Conservation (phyloP, 37 sponge, comb jelly and placozoan genomes). For the Chondrosia reniformis region DNA sequence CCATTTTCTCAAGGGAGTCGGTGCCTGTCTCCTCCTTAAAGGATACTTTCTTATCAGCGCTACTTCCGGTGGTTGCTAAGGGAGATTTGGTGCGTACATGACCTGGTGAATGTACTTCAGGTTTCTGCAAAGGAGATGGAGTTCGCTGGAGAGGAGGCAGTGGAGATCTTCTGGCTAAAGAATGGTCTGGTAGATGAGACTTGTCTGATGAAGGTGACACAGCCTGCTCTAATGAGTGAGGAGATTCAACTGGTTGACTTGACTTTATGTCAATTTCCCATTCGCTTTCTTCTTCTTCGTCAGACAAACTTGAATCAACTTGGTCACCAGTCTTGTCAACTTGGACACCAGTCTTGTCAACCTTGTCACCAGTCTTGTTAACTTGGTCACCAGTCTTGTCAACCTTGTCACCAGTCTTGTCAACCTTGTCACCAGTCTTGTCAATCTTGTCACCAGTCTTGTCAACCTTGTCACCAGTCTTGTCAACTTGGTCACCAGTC, state of each 20-base stretch:
- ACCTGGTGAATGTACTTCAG: too few species aligned
- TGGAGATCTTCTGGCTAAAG: not conserved
- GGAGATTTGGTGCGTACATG: not conserved
- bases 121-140: not conserved
- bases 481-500: too few species aligned
- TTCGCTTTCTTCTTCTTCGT: slow-evolving; percentile 15
- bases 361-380: too few species aligned
- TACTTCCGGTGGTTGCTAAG: not conserved
- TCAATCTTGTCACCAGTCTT: too few species aligned
- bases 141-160: slow-evolving; percentile 16
- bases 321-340: too few species aligned
- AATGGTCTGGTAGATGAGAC: not conserved
- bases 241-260: not conserved
- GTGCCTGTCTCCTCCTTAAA: not conserved
- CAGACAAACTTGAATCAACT: too few species aligned
- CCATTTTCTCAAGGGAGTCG: not conserved
- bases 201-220: not conserved
- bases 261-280: slow-evolving; percentile 2
- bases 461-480: too few species aligned
- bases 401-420: too few species aligned
- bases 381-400: too few species aligned
- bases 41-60: not conserved
- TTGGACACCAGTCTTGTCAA: too few species aligned
- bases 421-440: too few species aligned
- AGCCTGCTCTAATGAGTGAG: not conserved